A percentile compares a stretch with the other conserved stretches of the same genome.
Evolutionary conservation across 2,888 invertebrate species (phyloP).

Genomic region (Metellina segmentata): DNA sequence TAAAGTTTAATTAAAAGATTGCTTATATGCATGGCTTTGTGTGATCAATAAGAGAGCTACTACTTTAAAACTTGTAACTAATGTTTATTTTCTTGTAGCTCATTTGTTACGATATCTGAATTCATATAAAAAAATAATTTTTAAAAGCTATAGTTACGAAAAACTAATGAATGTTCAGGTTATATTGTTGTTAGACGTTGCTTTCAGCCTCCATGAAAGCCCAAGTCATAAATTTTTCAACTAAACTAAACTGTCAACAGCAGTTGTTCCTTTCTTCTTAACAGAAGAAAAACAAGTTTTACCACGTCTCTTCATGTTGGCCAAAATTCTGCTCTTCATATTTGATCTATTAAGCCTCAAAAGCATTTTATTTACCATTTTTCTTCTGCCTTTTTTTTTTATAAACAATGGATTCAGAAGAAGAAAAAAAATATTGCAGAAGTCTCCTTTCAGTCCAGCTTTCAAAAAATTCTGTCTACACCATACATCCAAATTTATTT

Average conservation of each 20-base stretch:
- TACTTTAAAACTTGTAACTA: no score
- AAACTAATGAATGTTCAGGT: background rate
- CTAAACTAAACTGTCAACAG: slow-evolving; percentile 22
- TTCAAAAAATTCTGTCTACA: background rate
- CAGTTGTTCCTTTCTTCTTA: slow-evolving; percentile 5
- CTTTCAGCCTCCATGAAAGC: slow-evolving; percentile 13
- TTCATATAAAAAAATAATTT: no score
- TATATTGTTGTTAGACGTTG: background rate
- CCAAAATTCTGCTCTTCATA: slow-evolving; percentile 8
- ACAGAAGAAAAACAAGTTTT: background rate
- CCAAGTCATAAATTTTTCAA: background rate
- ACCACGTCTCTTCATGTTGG: slow-evolving; percentile 14
- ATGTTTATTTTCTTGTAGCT: no score
- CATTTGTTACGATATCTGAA: no score
- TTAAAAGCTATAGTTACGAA: background rate
- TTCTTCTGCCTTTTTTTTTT: background rate
- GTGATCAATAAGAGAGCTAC: no score
- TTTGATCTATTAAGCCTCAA: slow-evolving; percentile 10
- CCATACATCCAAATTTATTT: background rate
- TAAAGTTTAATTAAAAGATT: no score
- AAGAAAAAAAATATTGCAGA: background rate
- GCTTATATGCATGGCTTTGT: no score
- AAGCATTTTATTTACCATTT: background rate
- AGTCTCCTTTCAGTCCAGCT: background rate
- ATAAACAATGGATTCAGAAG: background rate